These are phyloP conservation scores for Calameuta filiformis DNA, from an alignment of 2,888 invertebrate species.

Conservation along the genomic window DNA sequence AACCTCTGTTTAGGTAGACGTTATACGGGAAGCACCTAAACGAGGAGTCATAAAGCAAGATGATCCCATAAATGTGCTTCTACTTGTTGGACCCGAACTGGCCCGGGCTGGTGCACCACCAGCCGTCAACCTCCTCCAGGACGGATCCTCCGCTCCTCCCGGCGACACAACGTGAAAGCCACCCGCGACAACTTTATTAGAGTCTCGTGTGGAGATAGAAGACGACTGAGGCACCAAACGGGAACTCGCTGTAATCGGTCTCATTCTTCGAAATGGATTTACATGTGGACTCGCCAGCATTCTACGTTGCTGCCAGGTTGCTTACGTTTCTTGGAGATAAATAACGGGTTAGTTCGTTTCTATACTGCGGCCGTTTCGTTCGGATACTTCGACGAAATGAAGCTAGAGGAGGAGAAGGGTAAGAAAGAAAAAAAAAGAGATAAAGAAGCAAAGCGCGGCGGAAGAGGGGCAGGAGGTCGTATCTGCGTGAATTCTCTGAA, in stretches of 20 bases:
- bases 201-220: slow-evolving; percentile 10
- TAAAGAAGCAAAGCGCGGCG: slow-evolving; percentile 14
- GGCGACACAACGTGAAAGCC: slow-evolving; percentile 42
- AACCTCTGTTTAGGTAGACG: not conserved
- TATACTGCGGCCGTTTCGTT: not conserved
- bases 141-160: slow-evolving; percentile 31
- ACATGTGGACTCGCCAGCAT: not conserved
- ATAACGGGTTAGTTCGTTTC: not conserved
- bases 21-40: slow-evolving; percentile 25
- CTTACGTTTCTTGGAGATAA: not conserved
- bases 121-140: slow-evolving; percentile 30
- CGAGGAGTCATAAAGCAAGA: slow-evolving; percentile 45
- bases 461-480: slow-evolving; percentile 10
- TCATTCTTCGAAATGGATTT: not conserved
- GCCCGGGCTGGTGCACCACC: slow-evolving; percentile 27
- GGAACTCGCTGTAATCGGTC: not conserved
- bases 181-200: slow-evolving; percentile 53
- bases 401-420: not conserved
- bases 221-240: not conserved
- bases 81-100: slow-evolving; percentile 37
- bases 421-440: slow-evolving; percentile 9
- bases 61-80: slow-evolving; percentile 47
- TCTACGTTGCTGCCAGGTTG: not conserved
- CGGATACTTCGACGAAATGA: not conserved
- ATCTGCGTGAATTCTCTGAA: not conserved